A percentile compares a stretch with the other conserved stretches of the same genome.
Evolutionary conservation across 1,140 invertebrate species (phyloP).

Genomic region (Drosophila triauraria): DNA sequence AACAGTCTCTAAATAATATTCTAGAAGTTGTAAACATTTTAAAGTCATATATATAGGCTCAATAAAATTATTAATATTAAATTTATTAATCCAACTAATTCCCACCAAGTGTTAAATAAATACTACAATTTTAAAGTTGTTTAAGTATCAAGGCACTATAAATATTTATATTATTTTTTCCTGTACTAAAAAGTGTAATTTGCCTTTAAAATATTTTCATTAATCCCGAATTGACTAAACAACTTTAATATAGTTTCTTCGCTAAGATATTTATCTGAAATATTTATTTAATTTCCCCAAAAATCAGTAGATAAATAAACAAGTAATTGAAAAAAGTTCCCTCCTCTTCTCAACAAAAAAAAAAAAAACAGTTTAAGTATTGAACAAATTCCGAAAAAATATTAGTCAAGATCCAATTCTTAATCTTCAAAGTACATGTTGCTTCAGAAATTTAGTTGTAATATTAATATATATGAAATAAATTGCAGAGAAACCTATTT

Average conservation of each 20-base stretch:
- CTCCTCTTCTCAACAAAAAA: background rate
- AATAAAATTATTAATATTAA: too few species aligned
- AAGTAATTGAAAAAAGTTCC: too few species aligned
- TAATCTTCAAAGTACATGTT: too few species aligned
- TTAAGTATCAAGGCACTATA: background rate
- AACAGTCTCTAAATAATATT: background rate
- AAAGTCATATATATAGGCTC: too few species aligned
- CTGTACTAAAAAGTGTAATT: background rate
- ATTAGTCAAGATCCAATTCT: background rate
- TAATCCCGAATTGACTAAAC: slow-evolving; percentile 1
- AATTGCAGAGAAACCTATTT: too few species aligned
- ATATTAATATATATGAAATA: too few species aligned
- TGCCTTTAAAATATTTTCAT: background rate
- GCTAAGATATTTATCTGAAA: background rate
- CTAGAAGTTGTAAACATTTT: too few species aligned
- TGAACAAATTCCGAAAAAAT: background rate
- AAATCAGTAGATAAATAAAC: too few species aligned
- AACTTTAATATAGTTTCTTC: background rate
- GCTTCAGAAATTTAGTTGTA: too few species aligned
- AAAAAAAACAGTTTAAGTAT: background rate
- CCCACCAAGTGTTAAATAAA: too few species aligned
- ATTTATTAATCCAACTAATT: too few species aligned
- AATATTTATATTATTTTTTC: background rate
- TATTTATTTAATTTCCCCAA: background rate
- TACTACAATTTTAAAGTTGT: background rate